These are phyloP conservation scores for Nipponia nippon DNA, from an alignment of 2,113 vertebrate species.

Conservation along the genomic window DNA sequence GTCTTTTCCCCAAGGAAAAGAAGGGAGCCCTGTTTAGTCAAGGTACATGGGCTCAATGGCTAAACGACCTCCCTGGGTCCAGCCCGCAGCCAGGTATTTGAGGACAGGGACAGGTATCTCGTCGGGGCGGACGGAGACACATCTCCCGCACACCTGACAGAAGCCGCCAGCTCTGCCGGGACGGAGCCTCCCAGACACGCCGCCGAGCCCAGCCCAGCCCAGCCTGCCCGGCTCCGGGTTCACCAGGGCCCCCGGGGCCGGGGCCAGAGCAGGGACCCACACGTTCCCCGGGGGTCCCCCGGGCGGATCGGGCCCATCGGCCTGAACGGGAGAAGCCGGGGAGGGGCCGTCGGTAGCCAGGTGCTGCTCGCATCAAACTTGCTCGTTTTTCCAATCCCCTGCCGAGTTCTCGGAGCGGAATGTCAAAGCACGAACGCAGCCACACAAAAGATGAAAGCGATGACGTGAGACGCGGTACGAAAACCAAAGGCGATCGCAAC, in stretches of 20 bases:
- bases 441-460: neutral
- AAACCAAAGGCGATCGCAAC: neutral
- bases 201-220: too few species aligned
- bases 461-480: neutral
- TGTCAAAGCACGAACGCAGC: neutral
- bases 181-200: neutral
- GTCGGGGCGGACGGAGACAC: neutral
- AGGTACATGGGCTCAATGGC: accelerated
- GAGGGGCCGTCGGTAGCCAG: neutral
- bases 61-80: neutral
- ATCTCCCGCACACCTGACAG: neutral
- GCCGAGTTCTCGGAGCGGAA: neutral
- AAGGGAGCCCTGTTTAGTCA: neutral
- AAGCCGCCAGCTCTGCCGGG: neutral
- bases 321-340: neutral
- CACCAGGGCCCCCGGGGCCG: neutral
- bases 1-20: neutral
- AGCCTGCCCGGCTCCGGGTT: neutral
- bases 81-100: neutral
- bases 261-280: neutral
- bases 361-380: neutral
- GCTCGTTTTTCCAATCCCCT: neutral
- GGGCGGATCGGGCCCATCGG: neutral
- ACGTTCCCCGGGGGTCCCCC: neutral
- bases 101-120: too few species aligned